These are phyloP conservation scores for Furnarius figulus DNA, from an alignment of 2,113 vertebrate species.

Conservation along the genomic window DNA sequence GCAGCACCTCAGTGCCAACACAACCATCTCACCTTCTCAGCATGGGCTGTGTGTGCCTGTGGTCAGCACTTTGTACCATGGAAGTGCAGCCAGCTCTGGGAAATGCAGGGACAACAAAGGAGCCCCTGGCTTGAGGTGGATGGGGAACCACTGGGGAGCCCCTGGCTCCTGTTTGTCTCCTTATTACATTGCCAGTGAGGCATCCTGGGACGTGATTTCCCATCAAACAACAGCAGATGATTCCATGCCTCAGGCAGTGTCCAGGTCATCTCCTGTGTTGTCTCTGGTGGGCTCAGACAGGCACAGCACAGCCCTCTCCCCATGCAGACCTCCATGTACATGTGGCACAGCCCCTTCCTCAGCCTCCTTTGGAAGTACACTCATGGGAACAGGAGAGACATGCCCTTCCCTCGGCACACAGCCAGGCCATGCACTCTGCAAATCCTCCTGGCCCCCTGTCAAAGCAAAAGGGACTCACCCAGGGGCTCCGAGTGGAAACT, in stretches of 20 bases:
- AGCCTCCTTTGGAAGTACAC: neutral
- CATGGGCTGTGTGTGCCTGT: neutral
- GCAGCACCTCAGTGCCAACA: neutral
- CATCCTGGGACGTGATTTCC: neutral
- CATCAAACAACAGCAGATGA: neutral
- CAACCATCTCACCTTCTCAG: neutral
- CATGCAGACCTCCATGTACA: rapidly evolving
- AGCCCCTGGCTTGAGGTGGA: neutral
- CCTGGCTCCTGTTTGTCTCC: neutral
- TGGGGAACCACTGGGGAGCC: neutral
- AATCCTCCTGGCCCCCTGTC: neutral
- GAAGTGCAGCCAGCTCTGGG: neutral
- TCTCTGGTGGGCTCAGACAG: neutral
- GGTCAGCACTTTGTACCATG: neutral
- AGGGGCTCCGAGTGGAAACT: neutral
- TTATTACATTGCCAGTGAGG: neutral
- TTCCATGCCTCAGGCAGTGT: neutral
- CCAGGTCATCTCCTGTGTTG: neutral
- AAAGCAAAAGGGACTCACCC: neutral
- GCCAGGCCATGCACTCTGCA: neutral
- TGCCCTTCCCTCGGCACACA: neutral
- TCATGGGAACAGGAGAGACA: neutral
- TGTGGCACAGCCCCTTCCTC: neutral
- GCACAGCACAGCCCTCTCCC: neutral
- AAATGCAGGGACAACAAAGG: neutral